These are phyloP conservation scores for Helicoverpa armigera DNA, from an alignment of 1,140 invertebrate species.

Conservation along the genomic window DNA sequence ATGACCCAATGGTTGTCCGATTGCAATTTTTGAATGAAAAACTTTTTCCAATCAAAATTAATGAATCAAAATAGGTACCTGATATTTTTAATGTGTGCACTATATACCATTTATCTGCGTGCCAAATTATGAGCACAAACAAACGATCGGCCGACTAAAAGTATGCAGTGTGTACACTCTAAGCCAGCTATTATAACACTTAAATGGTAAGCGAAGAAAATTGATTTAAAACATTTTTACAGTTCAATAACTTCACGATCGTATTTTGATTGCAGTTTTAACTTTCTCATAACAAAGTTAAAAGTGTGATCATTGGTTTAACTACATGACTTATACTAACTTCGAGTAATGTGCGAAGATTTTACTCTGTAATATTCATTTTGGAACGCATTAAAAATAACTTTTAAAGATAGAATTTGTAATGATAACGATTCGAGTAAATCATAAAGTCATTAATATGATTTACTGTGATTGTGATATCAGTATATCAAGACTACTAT, in stretches of 20 bases:
- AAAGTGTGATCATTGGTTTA: slow-evolving; percentile 38
- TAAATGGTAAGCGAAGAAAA: slow-evolving; percentile 1
- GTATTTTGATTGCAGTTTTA: slow-evolving; percentile 37
- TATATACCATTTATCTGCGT: too few species aligned
- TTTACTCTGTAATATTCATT: background rate
- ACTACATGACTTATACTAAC: slow-evolving; percentile 17
- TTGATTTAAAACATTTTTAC: slow-evolving; percentile 31
- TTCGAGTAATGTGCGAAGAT: slow-evolving; percentile 7
- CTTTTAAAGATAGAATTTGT: background rate
- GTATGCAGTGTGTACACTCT: background rate
- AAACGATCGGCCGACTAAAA: too few species aligned
- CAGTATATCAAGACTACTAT: background rate
- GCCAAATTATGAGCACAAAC: too few species aligned
- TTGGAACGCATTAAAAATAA: background rate
- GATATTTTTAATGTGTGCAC: too few species aligned
- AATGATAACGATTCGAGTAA: too few species aligned
- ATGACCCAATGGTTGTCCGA: too few species aligned
- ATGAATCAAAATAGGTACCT: too few species aligned
- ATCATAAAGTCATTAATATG: background rate
- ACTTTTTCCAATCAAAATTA: too few species aligned
- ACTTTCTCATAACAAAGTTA: slow-evolving; percentile 30
- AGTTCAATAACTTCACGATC: slow-evolving; percentile 14
- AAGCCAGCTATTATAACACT: background rate
- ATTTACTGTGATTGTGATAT: background rate
- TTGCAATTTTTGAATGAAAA: too few species aligned